These are phyloP conservation scores for Gerris lacustris DNA, from an alignment of 2,888 invertebrate species.

Conservation along the genomic window DNA sequence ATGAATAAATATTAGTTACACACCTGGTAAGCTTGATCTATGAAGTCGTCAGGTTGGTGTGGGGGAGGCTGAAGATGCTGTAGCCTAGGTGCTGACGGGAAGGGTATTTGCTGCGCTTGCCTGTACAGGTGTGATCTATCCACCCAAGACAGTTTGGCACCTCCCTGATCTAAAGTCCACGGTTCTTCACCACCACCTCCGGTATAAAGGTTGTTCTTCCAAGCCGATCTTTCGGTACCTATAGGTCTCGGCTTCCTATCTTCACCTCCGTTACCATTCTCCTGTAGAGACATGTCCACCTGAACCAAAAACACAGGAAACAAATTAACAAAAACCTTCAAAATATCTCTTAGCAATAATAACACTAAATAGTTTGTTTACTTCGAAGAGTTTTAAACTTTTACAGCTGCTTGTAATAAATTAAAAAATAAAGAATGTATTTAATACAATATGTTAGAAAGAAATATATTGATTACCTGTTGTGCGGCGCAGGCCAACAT, in stretches of 20 bases:
- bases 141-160: slow-evolving; percentile 24
- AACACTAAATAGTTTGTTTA: background rate
- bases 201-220: slow-evolving; percentile 43
- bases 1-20: too few species aligned
- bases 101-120: background rate
- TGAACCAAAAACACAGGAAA: background rate
- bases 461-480: background rate
- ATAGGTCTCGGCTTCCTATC: slow-evolving; percentile 38
- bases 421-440: too few species aligned
- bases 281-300: background rate
- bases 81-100: background rate
- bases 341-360: background rate
- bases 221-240: slow-evolving; percentile 62
- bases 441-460: too few species aligned
- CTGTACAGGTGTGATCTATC: slow-evolving; percentile 37
- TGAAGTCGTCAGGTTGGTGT: background rate
- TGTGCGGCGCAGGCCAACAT: slow-evolving; percentile 2
- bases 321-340: background rate
- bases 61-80: background rate
- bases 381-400: background rate
- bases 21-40: background rate
- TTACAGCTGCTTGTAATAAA: background rate
- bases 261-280: background rate
- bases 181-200: slow-evolving; percentile 34
- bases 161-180: slow-evolving; percentile 26